Conservation (phyloP, 2,797 vertebrate genomes). For the Oreochromis grahami region DNA sequence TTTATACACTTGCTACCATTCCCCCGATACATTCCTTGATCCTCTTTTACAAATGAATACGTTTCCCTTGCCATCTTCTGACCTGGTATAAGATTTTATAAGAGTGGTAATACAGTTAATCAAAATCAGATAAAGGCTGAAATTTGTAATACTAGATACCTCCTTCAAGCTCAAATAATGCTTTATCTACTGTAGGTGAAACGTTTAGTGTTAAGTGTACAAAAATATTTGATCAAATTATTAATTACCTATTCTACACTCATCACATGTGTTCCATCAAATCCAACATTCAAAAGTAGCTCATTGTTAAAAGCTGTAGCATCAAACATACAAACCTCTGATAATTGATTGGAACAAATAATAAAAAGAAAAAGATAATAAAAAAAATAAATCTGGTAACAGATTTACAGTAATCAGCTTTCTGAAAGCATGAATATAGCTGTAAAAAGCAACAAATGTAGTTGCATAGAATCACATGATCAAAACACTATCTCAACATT, state of each 20-base stretch:
- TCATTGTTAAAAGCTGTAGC: background rate
- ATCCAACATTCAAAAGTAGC: background rate
- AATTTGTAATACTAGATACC: background rate
- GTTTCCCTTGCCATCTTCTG: background rate
- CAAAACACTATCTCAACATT: background rate
- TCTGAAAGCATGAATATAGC: background rate
- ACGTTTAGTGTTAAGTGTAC: background rate
- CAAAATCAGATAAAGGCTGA: background rate
- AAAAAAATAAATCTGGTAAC: background rate
- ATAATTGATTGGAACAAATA: background rate
- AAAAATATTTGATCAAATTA: background rate
- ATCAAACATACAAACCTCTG: background rate
- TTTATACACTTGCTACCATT: background rate
- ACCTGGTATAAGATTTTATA: background rate
- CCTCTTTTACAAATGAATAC: background rate
- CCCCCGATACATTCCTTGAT: background rate
- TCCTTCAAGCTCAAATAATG: background rate
- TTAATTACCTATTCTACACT: background rate
- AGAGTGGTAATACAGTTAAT: background rate
- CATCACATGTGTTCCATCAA: background rate
- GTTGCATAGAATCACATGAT: slow-evolving; percentile 20
- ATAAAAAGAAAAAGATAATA: background rate
- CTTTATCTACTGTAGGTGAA: background rate
- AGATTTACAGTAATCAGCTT: background rate
- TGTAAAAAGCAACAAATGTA: background rate